Evolutionary conservation across 2,797 vertebrate genomes (phyloP).

Genomic region (Chlorospingus semifuscus): DNA sequence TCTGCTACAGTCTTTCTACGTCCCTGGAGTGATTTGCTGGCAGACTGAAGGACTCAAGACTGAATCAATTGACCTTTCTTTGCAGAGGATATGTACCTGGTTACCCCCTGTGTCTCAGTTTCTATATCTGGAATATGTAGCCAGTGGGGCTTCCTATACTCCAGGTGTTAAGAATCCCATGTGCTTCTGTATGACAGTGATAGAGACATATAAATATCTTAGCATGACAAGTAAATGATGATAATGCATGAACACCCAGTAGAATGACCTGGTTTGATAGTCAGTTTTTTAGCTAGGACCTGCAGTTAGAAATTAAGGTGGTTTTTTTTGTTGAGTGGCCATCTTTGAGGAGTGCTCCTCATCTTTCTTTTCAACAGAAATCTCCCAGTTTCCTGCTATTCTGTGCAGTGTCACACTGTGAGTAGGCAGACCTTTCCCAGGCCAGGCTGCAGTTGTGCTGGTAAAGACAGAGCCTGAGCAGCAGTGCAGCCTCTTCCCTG

Average conservation of each 20-base stretch:
- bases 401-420: not conserved
- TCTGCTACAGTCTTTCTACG: not conserved
- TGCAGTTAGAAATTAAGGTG: not conserved
- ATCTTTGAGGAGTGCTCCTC: not conserved
- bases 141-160: not conserved
- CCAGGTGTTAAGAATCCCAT: not conserved
- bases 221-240: not conserved
- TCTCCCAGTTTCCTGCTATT: not conserved
- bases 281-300: not conserved
- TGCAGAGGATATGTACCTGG: not conserved
- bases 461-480: not conserved
- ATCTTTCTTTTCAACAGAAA: not conserved
- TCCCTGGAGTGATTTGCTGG: not conserved
- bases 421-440: not conserved
- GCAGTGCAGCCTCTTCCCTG: not conserved
- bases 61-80: constrained; percentile 18
- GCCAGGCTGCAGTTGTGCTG: not conserved
- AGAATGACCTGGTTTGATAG: not conserved
- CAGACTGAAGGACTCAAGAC: not conserved
- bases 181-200: not conserved
- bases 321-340: not conserved
- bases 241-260: not conserved
- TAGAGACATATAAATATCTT: not conserved
- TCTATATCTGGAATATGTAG: not conserved
- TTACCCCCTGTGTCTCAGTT: not conserved